These are phyloP conservation scores for Lysandra bellargus DNA, from an alignment of 2,888 invertebrate genomes.

Conservation along the genomic window DNA sequence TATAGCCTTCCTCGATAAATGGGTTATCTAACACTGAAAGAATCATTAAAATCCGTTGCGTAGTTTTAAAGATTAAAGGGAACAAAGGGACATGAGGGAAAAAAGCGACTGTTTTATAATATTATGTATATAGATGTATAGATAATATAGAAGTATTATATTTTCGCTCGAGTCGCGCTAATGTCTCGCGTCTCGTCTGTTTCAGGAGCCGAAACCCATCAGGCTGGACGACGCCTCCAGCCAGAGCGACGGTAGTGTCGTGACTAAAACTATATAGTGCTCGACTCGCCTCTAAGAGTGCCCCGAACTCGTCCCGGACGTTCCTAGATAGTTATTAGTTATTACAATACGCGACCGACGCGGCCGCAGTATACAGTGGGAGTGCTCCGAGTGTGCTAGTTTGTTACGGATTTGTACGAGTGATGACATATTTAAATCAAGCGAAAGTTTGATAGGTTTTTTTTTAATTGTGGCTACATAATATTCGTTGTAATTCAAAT, in stretches of 20 bases:
- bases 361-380: neutral
- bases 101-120: too few species aligned
- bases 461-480: too few species aligned
- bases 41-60: too few species aligned
- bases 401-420: constrained; percentile 9
- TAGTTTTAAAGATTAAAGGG: too few species aligned
- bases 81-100: too few species aligned
- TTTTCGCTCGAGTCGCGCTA: neutral
- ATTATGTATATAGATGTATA: too few species aligned
- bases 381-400: neutral
- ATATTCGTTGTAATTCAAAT: too few species aligned
- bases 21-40: too few species aligned
- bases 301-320: constrained; percentile 5
- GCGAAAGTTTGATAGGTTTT: too few species aligned
- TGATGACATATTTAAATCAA: neutral
- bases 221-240: constrained; percentile 68
- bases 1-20: too few species aligned
- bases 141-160: too few species aligned
- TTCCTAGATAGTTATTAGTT: neutral
- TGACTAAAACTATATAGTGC: constrained; percentile 78
- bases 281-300: constrained; percentile 69
- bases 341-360: constrained; percentile 4
- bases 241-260: constrained; percentile 73
- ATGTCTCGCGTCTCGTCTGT: constrained; percentile 42
- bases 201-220: constrained; percentile 69